These are phyloP conservation scores for Diadumene lineata DNA, from an alignment of 92 coral and sea anemone genomes.

Conservation along the genomic window DNA sequence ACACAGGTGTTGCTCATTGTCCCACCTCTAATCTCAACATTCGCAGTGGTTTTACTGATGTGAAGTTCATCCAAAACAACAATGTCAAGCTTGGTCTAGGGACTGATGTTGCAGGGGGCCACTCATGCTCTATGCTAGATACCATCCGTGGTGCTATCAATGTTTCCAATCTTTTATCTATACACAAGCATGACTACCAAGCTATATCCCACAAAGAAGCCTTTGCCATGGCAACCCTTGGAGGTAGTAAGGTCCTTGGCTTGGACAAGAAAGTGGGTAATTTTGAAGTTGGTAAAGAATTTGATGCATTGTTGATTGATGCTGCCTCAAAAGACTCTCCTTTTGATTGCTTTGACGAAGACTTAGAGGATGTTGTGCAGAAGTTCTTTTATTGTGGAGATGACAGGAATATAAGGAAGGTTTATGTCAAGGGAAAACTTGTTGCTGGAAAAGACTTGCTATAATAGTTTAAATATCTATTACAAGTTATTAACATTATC, in stretches of 20 bases:
- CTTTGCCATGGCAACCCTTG: slow-evolving; percentile 77
- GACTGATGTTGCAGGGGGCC: slow-evolving; percentile 82
- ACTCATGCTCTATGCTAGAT: slow-evolving; percentile 68
- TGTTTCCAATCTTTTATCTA: slow-evolving; percentile 60
- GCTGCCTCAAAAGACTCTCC: slow-evolving; percentile 51
- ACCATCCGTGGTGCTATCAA: slow-evolving; percentile 62
- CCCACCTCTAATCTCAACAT: slow-evolving; percentile 73
- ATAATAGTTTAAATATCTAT: too few species aligned
- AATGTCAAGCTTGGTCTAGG: slow-evolving; percentile 75
- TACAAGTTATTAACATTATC: too few species aligned
- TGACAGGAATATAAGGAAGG: slow-evolving; percentile 72
- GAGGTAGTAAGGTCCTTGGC: slow-evolving; percentile 82
- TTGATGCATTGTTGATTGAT: slow-evolving; percentile 76
- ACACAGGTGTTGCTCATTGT: slow-evolving; percentile 73
- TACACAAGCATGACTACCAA: slow-evolving; percentile 31
- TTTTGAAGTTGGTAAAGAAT: slow-evolving; percentile 84
- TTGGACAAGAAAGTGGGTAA: slow-evolving; percentile 74
- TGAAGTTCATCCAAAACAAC: slow-evolving; percentile 38
- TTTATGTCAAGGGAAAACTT: slow-evolving; percentile 71
- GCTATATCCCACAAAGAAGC: slow-evolving; percentile 65
- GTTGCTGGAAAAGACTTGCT: slow-evolving; percentile 67
- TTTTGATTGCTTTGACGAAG: slow-evolving; percentile 68
- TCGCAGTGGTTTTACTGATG: slow-evolving; percentile 80
- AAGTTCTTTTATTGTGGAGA: slow-evolving; percentile 79
- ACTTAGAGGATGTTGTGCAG: slow-evolving; percentile 53